Evolutionary conservation across 2,113 vertebrate genomes (phyloP), one percentile per base, ranked within the genome.

Genomic region (Stercorarius parasiticus): DNA sequence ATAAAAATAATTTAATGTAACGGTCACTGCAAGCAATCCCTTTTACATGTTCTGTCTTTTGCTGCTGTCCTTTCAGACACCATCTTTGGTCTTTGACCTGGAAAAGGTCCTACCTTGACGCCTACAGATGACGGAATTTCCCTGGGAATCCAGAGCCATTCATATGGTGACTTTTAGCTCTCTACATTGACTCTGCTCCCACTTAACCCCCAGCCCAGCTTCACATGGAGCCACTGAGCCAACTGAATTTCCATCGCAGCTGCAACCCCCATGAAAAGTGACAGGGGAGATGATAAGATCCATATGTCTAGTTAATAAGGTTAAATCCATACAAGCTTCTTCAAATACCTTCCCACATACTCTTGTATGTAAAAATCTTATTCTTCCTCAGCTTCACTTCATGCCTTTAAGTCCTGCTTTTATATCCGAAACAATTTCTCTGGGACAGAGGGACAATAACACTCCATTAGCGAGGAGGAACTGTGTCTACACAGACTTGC

Each of bases 21-120:
- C 4, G 15, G 11, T 29, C 13, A 3, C 14, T 71, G 8, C 8
- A 66, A 83, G 7, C 0, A 2, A 59, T 47, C 9, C 4, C 11
- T 26, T 72, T 40, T 3, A 55, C 6, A 22, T 64, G 11, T 40
- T 52, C 64, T 22, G 12, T 30, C 32, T 64, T 56, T 38, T 38
- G 9, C 3, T 5, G 38, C 26, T 83, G 38, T 58, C 27, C 8
- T 64, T 40, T 78, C 38, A 40, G 11, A 8, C 2, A 3, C 1
- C 1, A 6, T 38, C 58, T 50, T 32, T n/a, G 6, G 5, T 55
- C 13, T 85, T 43, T 52, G 15, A 45, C 29, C 16, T 53, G 27
- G 79, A 80, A 29, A 2, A 80, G n/a, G 10, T 13, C 19, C 25
- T 67, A 15, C 5, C 13, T 10, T 43, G 13, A 45, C 34, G 15